Conservation (phyloP, 2,888 invertebrate genomes). For the Coenonympha arcania region DNA sequence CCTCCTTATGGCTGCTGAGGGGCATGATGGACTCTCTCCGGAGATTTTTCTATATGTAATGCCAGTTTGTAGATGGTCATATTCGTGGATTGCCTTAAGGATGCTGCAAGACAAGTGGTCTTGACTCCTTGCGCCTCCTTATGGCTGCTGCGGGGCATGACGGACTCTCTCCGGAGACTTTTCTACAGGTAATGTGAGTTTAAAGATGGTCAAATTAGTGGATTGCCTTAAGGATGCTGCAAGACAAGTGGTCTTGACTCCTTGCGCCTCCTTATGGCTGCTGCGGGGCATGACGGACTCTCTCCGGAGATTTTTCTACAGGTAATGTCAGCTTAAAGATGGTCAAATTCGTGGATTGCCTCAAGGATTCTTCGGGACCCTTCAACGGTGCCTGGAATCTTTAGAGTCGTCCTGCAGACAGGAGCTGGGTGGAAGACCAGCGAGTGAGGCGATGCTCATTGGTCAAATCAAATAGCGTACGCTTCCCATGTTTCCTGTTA, state of each 20-base stretch:
- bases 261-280: constrained; percentile 52
- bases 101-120: constrained; percentile 85
- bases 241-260: constrained; percentile 79
- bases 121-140: constrained; percentile 54
- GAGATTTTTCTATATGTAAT: constrained; percentile 64
- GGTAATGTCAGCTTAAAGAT: too few species aligned
- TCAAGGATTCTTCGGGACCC: constrained; percentile 86
- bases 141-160: constrained; percentile 47
- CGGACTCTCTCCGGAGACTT: constrained; percentile 51
- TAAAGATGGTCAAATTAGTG: constrained; percentile 83
- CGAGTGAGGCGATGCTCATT: constrained; percentile 80
- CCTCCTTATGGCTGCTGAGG: too few species aligned
- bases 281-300: constrained; percentile 50
- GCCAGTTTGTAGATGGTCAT: constrained; percentile 84
- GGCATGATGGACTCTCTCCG: background rate
- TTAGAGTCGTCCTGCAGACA: constrained; percentile 50
- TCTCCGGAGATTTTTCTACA: constrained; percentile 48
- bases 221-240: constrained; percentile 87
- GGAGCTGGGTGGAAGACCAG: constrained; percentile 54
- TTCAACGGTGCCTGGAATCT: constrained; percentile 74
- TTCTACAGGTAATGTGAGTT: constrained; percentile 59
- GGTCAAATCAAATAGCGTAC: too few species aligned
- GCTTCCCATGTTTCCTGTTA: too few species aligned
- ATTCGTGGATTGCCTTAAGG: constrained; percentile 86
- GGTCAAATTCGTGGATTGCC: constrained; percentile 84